These are phyloP conservation scores for Upupa epops DNA, from an alignment of 2,113 vertebrate species.

Conservation along the genomic window DNA sequence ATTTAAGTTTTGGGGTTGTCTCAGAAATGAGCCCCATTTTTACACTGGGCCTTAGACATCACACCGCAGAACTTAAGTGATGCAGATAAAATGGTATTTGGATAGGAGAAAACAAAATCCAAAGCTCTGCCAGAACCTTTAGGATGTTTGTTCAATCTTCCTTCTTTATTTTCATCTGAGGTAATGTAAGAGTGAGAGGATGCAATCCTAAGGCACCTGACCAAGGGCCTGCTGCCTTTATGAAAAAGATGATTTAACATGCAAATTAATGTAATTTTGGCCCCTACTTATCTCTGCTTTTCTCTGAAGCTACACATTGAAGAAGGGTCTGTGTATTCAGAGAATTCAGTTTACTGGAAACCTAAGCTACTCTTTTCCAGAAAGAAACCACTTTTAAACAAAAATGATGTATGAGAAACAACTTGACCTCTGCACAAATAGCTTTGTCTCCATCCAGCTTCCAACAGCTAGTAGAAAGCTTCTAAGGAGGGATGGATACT, in stretches of 20 bases:
- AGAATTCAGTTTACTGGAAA: neutral
- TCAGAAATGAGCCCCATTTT: neutral
- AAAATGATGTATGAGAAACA: slow-evolving; percentile 6
- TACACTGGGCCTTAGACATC: neutral
- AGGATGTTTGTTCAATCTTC: neutral
- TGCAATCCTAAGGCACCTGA: neutral
- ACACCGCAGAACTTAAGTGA: neutral
- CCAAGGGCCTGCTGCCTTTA: neutral
- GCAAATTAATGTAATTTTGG: neutral
- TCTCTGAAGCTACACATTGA: neutral
- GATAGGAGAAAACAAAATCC: neutral
- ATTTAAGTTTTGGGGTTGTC: neutral
- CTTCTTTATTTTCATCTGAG: neutral
- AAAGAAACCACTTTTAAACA: neutral
- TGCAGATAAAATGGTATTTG: neutral
- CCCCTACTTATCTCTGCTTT: neutral
- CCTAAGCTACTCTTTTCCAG: neutral
- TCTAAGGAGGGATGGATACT: neutral
- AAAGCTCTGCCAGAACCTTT: neutral
- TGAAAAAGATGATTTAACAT: neutral
- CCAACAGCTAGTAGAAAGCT: neutral
- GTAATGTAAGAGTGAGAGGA: neutral
- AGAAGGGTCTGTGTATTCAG: neutral
- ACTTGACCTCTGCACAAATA: slow-evolving; percentile 31
- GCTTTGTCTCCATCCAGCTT: neutral